Conservation (phyloP, 2,797 vertebrate genomes). For the Pseudochirops corinnae region DNA sequence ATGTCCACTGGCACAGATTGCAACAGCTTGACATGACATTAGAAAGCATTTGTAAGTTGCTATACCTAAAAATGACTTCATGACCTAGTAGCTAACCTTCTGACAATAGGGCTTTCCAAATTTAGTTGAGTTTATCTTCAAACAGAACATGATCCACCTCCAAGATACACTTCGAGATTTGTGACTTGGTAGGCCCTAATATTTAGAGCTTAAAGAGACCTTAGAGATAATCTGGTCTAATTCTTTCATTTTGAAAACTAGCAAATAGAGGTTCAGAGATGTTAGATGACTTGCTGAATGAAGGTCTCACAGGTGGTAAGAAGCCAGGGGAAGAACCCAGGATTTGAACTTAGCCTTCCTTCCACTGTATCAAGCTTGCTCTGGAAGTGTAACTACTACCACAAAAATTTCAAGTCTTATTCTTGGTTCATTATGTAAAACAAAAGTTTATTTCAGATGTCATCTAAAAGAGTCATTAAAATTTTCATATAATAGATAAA, state of each 20-base stretch:
- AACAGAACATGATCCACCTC: not conserved
- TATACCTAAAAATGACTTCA: not conserved
- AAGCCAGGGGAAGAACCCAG: not conserved
- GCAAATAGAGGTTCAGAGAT: not conserved
- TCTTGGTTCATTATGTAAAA: slow-evolving; percentile 15
- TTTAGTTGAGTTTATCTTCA: not conserved
- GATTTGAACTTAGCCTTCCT: not conserved
- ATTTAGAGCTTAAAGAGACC: not conserved
- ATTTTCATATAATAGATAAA: slow-evolving; percentile 41
- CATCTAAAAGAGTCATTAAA: not conserved
- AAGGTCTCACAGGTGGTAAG: not conserved
- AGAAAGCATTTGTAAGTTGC: not conserved
- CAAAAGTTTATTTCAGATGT: slow-evolving; percentile 13
- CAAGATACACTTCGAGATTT: not conserved
- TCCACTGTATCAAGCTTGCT: not conserved
- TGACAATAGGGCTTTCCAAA: not conserved
- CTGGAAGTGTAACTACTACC: slow-evolving; percentile 15
- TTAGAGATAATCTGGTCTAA: not conserved
- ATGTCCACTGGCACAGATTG: not conserved
- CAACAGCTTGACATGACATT: not conserved
- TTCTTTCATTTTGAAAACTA: not conserved
- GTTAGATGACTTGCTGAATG: not conserved
- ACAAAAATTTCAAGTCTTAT: not conserved
- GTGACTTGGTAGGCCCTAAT: not conserved
- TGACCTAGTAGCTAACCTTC: not conserved